Conservation (phyloP, 2,888 invertebrate genomes). For the Drosophila mimetica region DNA sequence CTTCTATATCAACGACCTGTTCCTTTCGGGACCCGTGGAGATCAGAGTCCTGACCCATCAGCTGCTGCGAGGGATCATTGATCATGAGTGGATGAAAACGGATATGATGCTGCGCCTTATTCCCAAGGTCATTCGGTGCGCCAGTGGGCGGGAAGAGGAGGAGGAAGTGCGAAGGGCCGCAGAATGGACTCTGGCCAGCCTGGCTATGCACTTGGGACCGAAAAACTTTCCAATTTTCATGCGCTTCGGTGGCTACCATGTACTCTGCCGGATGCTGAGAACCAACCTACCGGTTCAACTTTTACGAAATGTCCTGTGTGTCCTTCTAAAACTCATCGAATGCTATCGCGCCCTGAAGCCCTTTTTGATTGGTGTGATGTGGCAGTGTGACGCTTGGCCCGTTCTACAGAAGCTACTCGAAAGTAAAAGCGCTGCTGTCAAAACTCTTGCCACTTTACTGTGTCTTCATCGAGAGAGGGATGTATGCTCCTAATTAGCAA, state of each 20-base stretch:
- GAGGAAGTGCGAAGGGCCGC: background rate
- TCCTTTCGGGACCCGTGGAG: background rate
- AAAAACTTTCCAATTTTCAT: background rate
- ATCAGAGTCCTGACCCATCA: background rate
- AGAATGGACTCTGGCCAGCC: background rate
- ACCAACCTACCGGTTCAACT: background rate
- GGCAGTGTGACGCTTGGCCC: background rate
- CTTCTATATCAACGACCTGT: background rate
- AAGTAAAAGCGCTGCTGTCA: background rate
- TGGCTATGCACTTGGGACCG: background rate
- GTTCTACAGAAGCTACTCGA: background rate
- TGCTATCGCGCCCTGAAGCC: background rate
- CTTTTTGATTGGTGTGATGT: background rate
- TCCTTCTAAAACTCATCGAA: background rate
- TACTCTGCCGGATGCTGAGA: background rate
- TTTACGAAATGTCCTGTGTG: background rate
- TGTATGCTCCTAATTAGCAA: too few relatives aligned
- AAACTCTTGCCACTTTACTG: background rate
- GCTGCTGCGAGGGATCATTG: background rate
- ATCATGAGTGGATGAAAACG: background rate
- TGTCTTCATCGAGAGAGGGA: background rate
- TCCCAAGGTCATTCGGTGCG: background rate
- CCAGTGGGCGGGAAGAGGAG: background rate
- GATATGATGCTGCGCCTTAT: background rate
- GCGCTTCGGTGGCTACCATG: background rate